A percentile compares a stretch with the other conserved stretches of the same genome.
Evolutionary conservation across 2,888 invertebrate species (phyloP).

Genomic region (Hipparchia sbordonii): DNA sequence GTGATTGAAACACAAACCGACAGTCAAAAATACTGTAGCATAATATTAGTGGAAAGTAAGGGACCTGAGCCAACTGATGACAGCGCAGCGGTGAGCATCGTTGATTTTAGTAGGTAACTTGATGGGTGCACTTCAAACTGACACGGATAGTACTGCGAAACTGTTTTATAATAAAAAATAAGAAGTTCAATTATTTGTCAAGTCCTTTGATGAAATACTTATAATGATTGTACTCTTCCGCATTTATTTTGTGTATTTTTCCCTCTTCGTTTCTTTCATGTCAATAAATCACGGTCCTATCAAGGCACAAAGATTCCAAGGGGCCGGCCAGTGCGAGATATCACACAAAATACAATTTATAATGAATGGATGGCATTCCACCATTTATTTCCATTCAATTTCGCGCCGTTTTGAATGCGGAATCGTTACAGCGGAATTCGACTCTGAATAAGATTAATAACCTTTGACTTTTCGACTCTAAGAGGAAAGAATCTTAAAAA

Average conservation of each 20-base stretch:
- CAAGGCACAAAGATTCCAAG: conserved; percentile 20
- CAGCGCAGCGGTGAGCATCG: too few relatives aligned
- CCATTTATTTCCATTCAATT: conserved; percentile 62
- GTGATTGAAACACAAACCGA: too few relatives aligned
- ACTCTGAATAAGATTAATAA: conserved; percentile 52
- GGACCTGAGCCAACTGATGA: too few relatives aligned
- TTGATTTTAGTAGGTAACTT: too few relatives aligned
- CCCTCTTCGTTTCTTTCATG: not conserved
- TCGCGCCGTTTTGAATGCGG: conserved; percentile 62
- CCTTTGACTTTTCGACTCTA: conserved; percentile 48
- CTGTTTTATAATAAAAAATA: too few relatives aligned
- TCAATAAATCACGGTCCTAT: conserved; percentile 28
- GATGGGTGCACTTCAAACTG: too few relatives aligned
- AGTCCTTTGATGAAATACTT: not conserved
- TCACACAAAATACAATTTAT: conserved; percentile 38
- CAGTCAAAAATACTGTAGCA: too few relatives aligned
- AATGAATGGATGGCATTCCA: conserved; percentile 61
- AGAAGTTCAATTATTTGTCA: not conserved
- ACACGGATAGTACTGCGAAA: too few relatives aligned
- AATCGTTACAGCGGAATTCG: conserved; percentile 65
- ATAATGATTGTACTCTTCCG: not conserved
- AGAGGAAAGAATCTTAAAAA: not conserved
- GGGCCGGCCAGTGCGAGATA: conserved; percentile 24
- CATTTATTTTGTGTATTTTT: conserved; percentile 8
- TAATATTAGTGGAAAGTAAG: too few relatives aligned